Base-by-base conservation (phyloP, 2,113 vertebrate genomes). In the Sapajus apella region DNA sequence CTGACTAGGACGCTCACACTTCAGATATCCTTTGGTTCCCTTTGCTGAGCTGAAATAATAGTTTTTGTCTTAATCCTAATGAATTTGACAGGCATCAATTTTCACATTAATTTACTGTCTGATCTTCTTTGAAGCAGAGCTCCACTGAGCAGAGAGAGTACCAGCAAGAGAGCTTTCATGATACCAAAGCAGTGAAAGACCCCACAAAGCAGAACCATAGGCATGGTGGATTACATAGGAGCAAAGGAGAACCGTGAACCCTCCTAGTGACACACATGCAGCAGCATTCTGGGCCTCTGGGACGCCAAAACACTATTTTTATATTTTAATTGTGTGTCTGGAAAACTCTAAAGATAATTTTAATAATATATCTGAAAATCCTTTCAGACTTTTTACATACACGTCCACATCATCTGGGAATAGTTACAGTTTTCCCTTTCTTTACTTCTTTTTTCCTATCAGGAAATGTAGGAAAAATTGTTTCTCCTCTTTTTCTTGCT, bases 221-320 rank as follows among this genome's bases (percentile, higher is more conserved):
- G 32, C 8, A 6, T 3, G 30, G 35, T 16, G 35, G 50, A 40
- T 20, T 35, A 35, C 56, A 16, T 8, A 23, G 58, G 72, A 35
- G 2, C 37, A 85, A 96, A 72, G 76, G 86, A 96, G 95, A 90
- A 4, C 5, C 50, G 12, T 2, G 93, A 73, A 81, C 79, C 84
- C 97, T 66, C 88, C 64, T 77, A 47, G 56, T 66, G 85, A 82
- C 55, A 58, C 27, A 37, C 84, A 55, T 0, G 70, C 17, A 88
- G 61, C 61, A 64, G 79, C 95, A 88, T 56, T 89, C 52, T 83
- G 95, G 40, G 80, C 84, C 91, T 82, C 96, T 96, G 76, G 92
- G 81, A 96, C 2, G 73, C 21, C 70, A 25, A 77, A 37, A 73
- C 10, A 58, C 43, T 55, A 82, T 64, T 80, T 95, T 94, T 91